A percentile compares a stretch with the other conserved stretches of the same genome.
phyloP scores from a whole-genome alignment of 2,797 vertebrate genomes.

The Clamator glandarius region DNA sequence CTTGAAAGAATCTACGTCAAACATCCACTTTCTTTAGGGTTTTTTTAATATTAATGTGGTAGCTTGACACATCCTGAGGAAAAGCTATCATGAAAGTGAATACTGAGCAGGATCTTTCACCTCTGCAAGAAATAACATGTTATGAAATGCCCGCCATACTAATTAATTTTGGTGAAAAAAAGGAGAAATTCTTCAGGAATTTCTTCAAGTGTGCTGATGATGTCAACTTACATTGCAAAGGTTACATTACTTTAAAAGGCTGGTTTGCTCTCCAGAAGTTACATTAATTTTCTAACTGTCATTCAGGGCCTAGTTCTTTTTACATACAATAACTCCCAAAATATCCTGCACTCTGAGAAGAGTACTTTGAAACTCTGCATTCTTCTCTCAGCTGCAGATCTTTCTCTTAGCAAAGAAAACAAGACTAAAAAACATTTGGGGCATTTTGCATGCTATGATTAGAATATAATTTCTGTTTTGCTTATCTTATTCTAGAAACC shows the following conservation, averaged over 20 bases:
- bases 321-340: not conserved
- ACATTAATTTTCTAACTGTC: not conserved
- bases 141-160: not conserved
- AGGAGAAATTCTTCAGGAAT: not conserved
- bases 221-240: not conserved
- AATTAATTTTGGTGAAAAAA: not conserved
- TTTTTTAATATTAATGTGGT: not conserved
- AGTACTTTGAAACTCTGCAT: not conserved
- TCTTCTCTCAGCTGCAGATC: not conserved
- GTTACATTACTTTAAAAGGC: too few relatives aligned
- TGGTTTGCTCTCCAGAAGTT: not conserved
- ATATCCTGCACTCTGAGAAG: not conserved
- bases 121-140: not conserved
- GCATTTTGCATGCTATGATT: constrained; percentile 16
- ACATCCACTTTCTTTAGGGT: not conserved
- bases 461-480: constrained; percentile 4
- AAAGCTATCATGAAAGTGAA: not conserved
- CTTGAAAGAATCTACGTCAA: not conserved
- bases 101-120: not conserved
- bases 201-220: rapidly evolving
- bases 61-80: not conserved
- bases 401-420: not conserved
- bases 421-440: not conserved
- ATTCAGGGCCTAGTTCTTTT: not conserved
- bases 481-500: not conserved